phyloP scores from a whole-genome alignment of 2,797 vertebrate genomes.

The Lithobates sylvaticus region DNA sequence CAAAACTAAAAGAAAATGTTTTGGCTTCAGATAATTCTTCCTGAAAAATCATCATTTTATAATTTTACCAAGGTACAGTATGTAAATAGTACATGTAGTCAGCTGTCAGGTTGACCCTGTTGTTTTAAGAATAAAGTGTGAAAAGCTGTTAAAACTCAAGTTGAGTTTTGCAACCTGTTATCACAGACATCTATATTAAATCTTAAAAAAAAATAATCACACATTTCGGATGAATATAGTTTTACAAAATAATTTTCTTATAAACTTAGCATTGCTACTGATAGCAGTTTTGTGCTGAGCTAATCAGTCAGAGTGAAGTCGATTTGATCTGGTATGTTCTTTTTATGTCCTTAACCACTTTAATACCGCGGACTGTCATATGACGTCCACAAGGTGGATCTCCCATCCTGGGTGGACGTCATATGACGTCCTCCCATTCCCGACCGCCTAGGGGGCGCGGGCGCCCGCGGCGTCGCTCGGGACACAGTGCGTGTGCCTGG shows the following conservation, averaged over 20 bases:
- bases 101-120: neutral
- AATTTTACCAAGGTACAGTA: too few species aligned
- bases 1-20: too few species aligned
- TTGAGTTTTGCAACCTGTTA: neutral
- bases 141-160: neutral
- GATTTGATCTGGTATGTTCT: slow-evolving; percentile 4
- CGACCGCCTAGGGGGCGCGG: too few species aligned
- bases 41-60: too few species aligned
- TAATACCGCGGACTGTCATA: too few species aligned
- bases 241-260: neutral
- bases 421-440: too few species aligned
- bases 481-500: too few species aligned
- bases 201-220: neutral
- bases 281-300: neutral
- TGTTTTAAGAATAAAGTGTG: neutral
- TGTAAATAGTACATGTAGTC: neutral
- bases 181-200: neutral
- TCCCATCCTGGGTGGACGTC: too few species aligned
- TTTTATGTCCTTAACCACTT: neutral
- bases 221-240: neutral
- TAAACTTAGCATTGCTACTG: slow-evolving; percentile 5
- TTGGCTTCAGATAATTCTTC: too few species aligned
- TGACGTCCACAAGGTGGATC: too few species aligned
- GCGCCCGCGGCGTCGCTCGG: too few species aligned
- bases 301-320: neutral